Evolutionary conservation across 1,140 invertebrate species (phyloP).

Genomic region (Pinna nobilis): DNA sequence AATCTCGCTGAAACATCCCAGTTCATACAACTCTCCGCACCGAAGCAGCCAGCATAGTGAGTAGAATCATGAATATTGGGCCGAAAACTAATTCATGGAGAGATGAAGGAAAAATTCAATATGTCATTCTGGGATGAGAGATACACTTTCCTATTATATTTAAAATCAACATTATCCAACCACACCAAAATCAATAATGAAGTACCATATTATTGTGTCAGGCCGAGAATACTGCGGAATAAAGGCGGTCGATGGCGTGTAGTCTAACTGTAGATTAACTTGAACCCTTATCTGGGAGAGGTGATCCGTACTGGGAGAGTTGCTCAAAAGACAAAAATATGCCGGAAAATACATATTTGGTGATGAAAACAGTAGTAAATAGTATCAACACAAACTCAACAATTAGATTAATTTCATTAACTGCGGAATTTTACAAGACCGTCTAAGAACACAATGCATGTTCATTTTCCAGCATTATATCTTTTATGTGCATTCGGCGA

Average conservation of each 20-base stretch:
- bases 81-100: slow-evolving; percentile 35
- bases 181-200: slow-evolving; percentile 39
- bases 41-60: background rate
- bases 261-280: slow-evolving; percentile 43
- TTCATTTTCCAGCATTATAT: too few relatives aligned
- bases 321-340: too few relatives aligned
- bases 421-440: too few relatives aligned
- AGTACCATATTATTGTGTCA: slow-evolving; percentile 24
- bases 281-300: slow-evolving; percentile 26
- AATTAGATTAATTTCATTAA: too few relatives aligned
- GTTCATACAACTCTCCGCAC: slow-evolving; percentile 13
- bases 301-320: slow-evolving; percentile 12
- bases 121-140: slow-evolving; percentile 18
- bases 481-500: too few relatives aligned
- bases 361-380: too few relatives aligned
- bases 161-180: slow-evolving; percentile 49
- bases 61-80: slow-evolving; percentile 2
- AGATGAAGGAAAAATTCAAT: slow-evolving; percentile 30
- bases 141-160: slow-evolving; percentile 42
- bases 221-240: slow-evolving; percentile 27
- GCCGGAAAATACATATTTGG: too few relatives aligned
- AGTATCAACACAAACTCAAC: too few relatives aligned
- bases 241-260: slow-evolving; percentile 37
- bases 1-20: slow-evolving; percentile 25
- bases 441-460: too few relatives aligned